Evolutionary conservation across 2,113 vertebrate species (phyloP).

Genomic region (Amazona guildingii): DNA sequence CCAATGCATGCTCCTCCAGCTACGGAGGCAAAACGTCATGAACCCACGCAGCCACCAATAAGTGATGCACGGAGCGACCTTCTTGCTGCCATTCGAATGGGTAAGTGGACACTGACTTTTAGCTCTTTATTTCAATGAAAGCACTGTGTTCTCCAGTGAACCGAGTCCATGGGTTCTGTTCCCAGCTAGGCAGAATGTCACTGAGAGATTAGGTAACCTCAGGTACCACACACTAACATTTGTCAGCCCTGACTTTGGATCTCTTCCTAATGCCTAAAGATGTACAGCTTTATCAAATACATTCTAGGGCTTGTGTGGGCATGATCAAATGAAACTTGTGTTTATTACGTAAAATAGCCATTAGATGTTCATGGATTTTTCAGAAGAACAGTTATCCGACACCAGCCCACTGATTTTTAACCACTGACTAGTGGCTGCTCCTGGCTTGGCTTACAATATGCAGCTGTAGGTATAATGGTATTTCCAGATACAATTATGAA

Average conservation of each 20-base stretch:
- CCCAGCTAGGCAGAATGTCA: background rate
- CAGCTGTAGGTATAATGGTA: background rate
- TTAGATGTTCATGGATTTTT: background rate
- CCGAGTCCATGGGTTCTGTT: background rate
- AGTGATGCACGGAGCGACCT: constrained; percentile 94
- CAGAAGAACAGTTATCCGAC: background rate
- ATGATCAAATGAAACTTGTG: background rate
- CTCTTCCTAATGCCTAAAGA: background rate
- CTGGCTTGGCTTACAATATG: background rate
- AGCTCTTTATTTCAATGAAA: background rate
- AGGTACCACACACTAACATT: background rate
- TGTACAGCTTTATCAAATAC: background rate
- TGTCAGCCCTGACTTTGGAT: background rate
- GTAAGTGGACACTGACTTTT: constrained; percentile 66
- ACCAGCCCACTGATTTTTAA: background rate
- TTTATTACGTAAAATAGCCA: background rate
- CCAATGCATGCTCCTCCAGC: constrained; percentile 80
- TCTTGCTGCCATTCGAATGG: constrained; percentile 96
- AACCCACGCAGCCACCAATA: constrained; percentile 65
- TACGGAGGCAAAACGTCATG: constrained; percentile 67
- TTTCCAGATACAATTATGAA: background rate
- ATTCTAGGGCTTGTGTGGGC: background rate
- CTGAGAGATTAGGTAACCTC: background rate
- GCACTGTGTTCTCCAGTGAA: background rate
- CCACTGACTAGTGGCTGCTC: background rate